Percentiles rank a stretch among this genome's conserved stretches.
Evolutionary conservation across 2,113 vertebrate species (phyloP).

Genomic region (Mesoclemmys tuberculata): DNA sequence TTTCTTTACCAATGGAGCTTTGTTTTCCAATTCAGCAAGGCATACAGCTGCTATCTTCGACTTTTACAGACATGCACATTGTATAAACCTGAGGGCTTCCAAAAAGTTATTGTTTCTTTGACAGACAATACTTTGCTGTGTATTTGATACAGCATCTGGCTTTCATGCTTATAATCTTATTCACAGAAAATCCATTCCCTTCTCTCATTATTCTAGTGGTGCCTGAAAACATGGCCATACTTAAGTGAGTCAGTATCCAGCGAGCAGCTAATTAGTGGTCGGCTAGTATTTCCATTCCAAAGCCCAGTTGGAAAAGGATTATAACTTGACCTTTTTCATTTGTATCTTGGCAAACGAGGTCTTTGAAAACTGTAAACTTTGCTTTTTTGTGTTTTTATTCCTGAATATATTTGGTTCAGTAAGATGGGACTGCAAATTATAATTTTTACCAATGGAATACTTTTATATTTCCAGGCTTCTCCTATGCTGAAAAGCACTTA

Average conservation of each 20-base stretch:
- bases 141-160: not conserved
- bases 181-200: not conserved
- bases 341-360: not conserved
- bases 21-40: not conserved
- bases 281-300: not conserved
- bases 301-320: not conserved
- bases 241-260: not conserved
- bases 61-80: not conserved
- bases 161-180: not conserved
- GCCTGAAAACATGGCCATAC: not conserved
- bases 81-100: not conserved
- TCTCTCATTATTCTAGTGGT: not conserved
- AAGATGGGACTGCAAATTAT: not conserved
- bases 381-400: not conserved
- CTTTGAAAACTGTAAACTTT: not conserved
- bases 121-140: not conserved
- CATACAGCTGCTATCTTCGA: not conserved
- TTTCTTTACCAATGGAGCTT: not conserved
- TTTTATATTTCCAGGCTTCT: not conserved
- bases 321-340: not conserved
- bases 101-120: not conserved
- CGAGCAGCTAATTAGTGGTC: not conserved
- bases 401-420: not conserved
- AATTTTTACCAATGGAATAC: not conserved
- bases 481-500: not conserved